phyloP scores from a whole-genome alignment of 2,113 vertebrate species.

The Aegypius monachus region DNA sequence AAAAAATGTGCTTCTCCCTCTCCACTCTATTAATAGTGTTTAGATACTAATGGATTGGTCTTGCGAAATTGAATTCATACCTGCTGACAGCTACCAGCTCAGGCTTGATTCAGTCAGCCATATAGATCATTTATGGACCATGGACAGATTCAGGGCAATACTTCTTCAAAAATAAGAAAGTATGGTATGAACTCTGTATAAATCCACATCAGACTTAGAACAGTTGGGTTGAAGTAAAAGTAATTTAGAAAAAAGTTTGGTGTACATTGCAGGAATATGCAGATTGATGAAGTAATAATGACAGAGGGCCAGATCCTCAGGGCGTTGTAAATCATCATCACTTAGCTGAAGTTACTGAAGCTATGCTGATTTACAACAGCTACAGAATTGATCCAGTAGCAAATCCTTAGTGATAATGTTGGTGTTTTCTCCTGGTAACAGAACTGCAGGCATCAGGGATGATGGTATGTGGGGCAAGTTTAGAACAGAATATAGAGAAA shows the following conservation, averaged over 20 bases:
- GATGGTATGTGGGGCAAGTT: conserved; percentile 6
- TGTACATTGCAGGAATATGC: conserved; percentile 35
- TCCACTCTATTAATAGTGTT: conserved; percentile 38
- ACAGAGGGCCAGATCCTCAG: conserved; percentile 16
- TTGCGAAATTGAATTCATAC: conserved; percentile 39
- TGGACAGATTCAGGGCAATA: conserved; percentile 12
- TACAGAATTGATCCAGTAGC: neutral
- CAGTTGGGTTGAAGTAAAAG: neutral
- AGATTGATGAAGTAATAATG: conserved; percentile 45
- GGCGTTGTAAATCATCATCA: neutral
- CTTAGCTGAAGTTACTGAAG: conserved; percentile 1
- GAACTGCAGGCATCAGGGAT: neutral
- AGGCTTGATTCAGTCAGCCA: neutral
- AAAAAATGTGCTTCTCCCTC: conserved; percentile 6
- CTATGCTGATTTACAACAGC: conserved; percentile 22
- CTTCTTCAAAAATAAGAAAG: conserved; percentile 32
- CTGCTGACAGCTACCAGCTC: conserved; percentile 6
- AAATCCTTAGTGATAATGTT: conserved; percentile 13
- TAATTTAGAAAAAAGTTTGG: conserved; percentile 1
- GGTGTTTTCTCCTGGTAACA: neutral
- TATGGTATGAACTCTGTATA: conserved; percentile 1
- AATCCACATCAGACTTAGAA: neutral
- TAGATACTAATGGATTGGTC: conserved; percentile 32
- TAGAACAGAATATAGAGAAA: neutral
- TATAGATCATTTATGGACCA: conserved; percentile 34